phyloP scores from a whole-genome alignment of 2,113 vertebrate genomes.

The Promerops cafer region DNA sequence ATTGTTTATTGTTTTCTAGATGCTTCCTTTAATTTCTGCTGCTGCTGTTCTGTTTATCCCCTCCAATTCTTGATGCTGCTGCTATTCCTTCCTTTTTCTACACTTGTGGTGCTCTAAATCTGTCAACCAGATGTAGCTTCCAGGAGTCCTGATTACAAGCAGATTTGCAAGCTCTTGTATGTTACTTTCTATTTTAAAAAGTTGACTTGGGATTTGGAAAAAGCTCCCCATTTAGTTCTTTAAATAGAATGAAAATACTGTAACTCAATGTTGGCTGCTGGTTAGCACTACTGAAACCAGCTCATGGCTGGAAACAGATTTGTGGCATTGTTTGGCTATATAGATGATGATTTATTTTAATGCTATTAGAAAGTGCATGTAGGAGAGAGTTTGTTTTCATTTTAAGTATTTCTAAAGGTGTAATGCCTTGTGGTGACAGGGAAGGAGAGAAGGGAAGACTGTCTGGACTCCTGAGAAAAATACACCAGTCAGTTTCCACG shows the following conservation, averaged over 20 bases:
- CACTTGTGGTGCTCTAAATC: slow-evolving; percentile 42
- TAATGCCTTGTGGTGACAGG: background rate
- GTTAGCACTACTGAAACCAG: slow-evolving; percentile 4
- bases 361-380: background rate
- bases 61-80: background rate
- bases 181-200: slow-evolving; percentile 28
- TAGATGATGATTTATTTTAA: background rate
- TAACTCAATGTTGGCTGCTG: background rate
- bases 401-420: background rate
- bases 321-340: background rate
- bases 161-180: slow-evolving; percentile 41
- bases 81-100: background rate
- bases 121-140: slow-evolving; percentile 55
- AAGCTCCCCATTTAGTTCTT: background rate
- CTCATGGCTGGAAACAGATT: background rate
- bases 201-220: slow-evolving; percentile 20
- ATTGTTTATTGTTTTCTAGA: background rate
- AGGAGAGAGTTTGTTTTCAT: background rate
- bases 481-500: background rate
- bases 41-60: background rate
- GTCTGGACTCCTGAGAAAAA: background rate
- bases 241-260: slow-evolving; percentile 11
- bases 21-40: background rate
- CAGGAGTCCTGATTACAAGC: slow-evolving; percentile 43
- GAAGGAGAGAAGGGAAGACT: background rate